These are phyloP conservation scores for Brachionus sp. DNA, from an alignment of 1,140 invertebrate genomes.

Conservation along the genomic window DNA sequence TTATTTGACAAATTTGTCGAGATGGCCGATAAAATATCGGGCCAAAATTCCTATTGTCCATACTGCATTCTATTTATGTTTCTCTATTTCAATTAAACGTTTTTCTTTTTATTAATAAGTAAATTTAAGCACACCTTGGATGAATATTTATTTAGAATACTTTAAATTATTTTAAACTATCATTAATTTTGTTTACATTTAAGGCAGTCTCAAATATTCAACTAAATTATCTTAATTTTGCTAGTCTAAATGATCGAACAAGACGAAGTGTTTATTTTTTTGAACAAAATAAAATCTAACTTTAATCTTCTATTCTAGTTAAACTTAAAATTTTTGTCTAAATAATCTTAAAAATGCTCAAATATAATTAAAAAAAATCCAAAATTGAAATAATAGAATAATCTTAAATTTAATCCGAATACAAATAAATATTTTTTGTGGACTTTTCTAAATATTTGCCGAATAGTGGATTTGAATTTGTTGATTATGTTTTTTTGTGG, in stretches of 20 bases:
- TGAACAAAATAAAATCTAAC: background rate
- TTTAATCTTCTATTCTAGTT: background rate
- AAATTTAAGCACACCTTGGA: background rate
- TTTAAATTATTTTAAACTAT: conserved; percentile 1
- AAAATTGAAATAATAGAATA: conserved; percentile 10
- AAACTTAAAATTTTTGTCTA: background rate
- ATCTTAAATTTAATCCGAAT: background rate
- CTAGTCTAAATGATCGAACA: background rate
- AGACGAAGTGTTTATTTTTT: background rate
- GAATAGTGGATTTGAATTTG: background rate
- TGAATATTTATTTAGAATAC: conserved; percentile 4
- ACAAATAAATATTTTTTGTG: conserved; percentile 28
- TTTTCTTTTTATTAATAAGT: background rate
- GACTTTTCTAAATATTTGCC: background rate
- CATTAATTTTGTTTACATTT: background rate
- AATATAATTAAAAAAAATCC: background rate
- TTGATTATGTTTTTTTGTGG: background rate
- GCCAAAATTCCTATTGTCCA: background rate
- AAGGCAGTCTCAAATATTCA: background rate
- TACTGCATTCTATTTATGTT: background rate
- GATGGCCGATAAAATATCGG: background rate
- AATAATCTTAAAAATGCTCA: background rate
- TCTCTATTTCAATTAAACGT: background rate
- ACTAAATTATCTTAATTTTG: background rate
- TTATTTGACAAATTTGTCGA: background rate